A percentile compares a stretch with the other conserved stretches of the same genome.
These are phyloP conservation scores for Simalia tracyae DNA, from an alignment of 2,797 vertebrate species.

Conservation along the genomic window DNA sequence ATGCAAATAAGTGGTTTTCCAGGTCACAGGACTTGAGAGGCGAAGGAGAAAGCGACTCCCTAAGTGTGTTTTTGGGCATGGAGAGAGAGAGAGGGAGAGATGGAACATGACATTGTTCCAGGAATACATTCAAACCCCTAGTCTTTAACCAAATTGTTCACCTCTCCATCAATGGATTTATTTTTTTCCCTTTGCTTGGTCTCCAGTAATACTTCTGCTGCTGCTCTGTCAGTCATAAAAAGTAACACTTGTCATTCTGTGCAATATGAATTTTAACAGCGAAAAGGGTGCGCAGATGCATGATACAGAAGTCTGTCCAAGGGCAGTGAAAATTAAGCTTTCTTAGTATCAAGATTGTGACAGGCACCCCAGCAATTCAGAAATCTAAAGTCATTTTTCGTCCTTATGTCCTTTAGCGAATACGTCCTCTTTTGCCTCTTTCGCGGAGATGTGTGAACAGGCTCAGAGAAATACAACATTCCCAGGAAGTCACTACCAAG, in stretches of 20 bases:
- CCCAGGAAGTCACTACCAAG: not conserved
- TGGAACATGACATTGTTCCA: conserved; percentile 54
- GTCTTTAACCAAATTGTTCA: conserved; percentile 70
- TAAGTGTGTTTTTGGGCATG: not conserved
- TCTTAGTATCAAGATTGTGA: not conserved
- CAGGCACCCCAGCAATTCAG: not conserved
- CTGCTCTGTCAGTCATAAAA: conserved; percentile 62
- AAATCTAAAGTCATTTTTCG: not conserved
- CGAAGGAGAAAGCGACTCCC: conserved; percentile 18
- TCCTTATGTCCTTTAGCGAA: not conserved
- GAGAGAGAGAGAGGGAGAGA: not conserved
- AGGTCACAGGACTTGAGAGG: conserved; percentile 59
- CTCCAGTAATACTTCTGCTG: conserved; percentile 56
- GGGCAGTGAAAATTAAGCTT: not conserved
- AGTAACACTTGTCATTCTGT: conserved; percentile 60
- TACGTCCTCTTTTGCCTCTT: not conserved
- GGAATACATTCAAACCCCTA: conserved; percentile 57
- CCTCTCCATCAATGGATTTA: conserved; percentile 65
- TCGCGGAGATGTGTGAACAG: not conserved
- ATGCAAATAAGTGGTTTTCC: conserved; percentile 69
- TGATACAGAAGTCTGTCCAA: not conserved
- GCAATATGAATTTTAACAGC: conserved; percentile 65
- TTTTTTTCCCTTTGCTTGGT: conserved; percentile 49
- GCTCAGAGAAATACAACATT: not conserved
- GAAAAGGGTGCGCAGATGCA: conserved; percentile 32